Evolutionary conservation across 2,797 vertebrate genomes (phyloP).

Genomic region (Syndactyla subalaris): DNA sequence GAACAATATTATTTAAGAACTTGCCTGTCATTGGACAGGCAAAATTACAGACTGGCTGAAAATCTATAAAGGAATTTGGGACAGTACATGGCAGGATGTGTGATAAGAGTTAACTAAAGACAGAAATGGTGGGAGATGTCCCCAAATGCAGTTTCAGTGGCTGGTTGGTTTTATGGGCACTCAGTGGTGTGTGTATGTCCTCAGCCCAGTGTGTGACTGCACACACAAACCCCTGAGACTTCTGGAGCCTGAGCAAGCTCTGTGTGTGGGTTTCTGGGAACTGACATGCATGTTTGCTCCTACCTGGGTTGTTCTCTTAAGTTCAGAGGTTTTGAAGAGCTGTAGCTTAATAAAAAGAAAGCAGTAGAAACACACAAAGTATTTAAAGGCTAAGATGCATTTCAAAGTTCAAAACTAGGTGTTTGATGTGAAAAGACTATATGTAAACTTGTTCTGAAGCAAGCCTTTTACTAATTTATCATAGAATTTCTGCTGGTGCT

Average conservation of each 20-base stretch:
- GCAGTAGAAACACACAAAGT: not conserved
- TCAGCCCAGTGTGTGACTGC: not conserved
- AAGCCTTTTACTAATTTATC: not conserved
- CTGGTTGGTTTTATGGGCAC: not conserved
- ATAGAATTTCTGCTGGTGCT: not conserved
- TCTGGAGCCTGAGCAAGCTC: not conserved
- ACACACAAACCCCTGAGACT: not conserved
- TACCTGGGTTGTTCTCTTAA: not conserved
- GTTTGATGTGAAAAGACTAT: not conserved
- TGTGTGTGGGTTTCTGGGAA: not conserved
- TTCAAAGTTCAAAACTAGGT: not conserved
- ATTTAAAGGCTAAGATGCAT: not conserved
- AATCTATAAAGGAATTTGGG: not conserved
- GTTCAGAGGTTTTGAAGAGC: not conserved
- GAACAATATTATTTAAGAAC: not conserved
- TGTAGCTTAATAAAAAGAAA: not conserved
- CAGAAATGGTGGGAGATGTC: not conserved
- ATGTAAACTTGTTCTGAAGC: not conserved
- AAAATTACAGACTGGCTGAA: not conserved
- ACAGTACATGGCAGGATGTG: not conserved
- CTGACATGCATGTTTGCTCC: accelerated
- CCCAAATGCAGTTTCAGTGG: not conserved
- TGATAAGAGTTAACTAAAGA: not conserved
- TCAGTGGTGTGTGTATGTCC: not conserved
- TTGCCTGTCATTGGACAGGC: not conserved